Base-by-base conservation (phyloP, 2,797 vertebrate genomes). In the Catamblyrhynchus diadema region DNA sequence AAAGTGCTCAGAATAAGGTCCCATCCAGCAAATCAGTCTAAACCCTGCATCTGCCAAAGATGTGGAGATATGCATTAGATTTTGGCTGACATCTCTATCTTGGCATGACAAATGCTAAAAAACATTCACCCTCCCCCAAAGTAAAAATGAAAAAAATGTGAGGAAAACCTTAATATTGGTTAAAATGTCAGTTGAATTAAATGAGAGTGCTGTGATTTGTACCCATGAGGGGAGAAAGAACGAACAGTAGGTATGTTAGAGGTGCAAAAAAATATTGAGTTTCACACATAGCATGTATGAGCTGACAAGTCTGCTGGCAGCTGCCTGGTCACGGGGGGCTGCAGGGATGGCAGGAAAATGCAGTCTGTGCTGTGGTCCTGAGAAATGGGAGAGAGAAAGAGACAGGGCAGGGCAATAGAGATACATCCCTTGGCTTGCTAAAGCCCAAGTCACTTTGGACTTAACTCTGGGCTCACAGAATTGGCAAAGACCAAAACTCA, bases 221-320 rank as follows among this genome's bases (percentile, higher is more conserved):
- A 97, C 92, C 84, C 94, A 94, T 61, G 89, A 94, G 93, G 73
- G 66, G 45, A 79, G 75, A 48, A 92, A 94, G 94, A 92, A 93
- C 64, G 25, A 87, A 61, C 78, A 95, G 92, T 88, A 95, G 86
- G 81, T 94, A 90, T 95, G 92, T 94, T 93, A 95, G 89, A 88
- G 71, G 81, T 91, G 93, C 61, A 88, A 81, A 94, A 94, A 95
- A 95, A 88, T 94, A 95, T 84, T 94, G 93, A 93, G 86, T 97
- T 97, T 97, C 94, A 72, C 95, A 96, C 96, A 92, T 92, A 93
- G 54, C 75, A n/a, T 79, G 75, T 91, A 94, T 5, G 32, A 94
- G 81, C 59, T 96, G 97, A 96, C 95, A 97, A 88, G 89, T 61
- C 22, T 90, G 88, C 87, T 96, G 96, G 93, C 96, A 96, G 91